Percentiles rank a stretch among this genome's conserved stretches.
Conservation (phyloP, 2,797 vertebrate genomes). For the Syndactyla subalaris region DNA sequence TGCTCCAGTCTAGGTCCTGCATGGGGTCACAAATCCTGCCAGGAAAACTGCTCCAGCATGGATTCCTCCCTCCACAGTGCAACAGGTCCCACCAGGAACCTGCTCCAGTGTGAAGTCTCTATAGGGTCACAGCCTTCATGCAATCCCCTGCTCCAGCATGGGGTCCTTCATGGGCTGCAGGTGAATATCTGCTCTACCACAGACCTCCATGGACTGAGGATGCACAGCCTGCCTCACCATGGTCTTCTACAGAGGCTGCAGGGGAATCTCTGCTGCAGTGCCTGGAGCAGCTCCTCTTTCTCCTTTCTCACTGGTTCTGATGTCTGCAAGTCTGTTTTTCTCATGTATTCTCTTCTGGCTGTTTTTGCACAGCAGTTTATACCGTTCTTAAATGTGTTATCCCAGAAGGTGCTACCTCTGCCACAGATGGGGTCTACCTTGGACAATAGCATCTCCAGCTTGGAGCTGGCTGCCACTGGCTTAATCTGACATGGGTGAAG, state of each 20-base stretch:
- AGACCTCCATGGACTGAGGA: background rate
- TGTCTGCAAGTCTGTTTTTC: background rate
- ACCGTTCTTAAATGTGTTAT: background rate
- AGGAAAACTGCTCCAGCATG: background rate
- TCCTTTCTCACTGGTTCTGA: background rate
- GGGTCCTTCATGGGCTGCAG: accelerated
- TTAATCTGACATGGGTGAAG: background rate
- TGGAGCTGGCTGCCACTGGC: background rate
- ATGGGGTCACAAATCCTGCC: accelerated
- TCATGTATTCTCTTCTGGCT: background rate
- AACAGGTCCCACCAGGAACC: background rate
- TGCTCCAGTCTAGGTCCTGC: accelerated
- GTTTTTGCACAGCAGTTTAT: accelerated
- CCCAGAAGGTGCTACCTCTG: accelerated
- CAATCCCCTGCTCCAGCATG: accelerated
- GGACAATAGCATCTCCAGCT: no score
- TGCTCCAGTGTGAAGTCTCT: accelerated
- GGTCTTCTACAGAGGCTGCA: background rate
- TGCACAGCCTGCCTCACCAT: background rate
- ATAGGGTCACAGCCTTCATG: accelerated
- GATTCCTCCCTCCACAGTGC: accelerated
- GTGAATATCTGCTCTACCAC: accelerated
- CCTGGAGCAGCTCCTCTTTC: background rate
- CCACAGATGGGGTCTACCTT: accelerated
- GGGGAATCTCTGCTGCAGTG: accelerated